phyloP scores from a whole-genome alignment of 2,888 invertebrate species.

The Nymphalis urticae region DNA sequence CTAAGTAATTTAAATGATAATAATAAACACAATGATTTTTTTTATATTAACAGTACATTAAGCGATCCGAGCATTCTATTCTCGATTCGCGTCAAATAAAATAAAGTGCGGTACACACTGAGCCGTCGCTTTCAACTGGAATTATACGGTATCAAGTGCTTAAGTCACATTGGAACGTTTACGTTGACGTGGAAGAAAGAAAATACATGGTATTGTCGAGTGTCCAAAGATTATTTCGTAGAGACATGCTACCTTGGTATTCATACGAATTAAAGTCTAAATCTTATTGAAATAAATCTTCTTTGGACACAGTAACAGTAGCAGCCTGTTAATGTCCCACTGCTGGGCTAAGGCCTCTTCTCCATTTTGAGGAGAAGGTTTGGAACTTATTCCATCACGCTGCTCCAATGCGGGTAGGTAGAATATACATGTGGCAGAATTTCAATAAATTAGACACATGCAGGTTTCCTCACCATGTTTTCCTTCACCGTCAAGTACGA shows the following conservation, averaged over 20 bases:
- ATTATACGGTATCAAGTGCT: slow-evolving; percentile 49
- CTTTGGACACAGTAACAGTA: no score
- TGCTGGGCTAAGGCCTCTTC: no score
- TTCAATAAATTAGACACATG: no score
- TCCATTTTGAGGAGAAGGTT: no score
- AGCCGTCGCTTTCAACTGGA: slow-evolving; percentile 46
- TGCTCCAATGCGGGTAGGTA: no score
- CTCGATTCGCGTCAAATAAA: slow-evolving; percentile 41
- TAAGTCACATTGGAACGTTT: slow-evolving; percentile 44
- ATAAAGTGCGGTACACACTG: slow-evolving; percentile 43
- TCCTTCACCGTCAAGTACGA: no score
- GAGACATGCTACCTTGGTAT: slow-evolving; percentile 10
- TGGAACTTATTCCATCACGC: no score
- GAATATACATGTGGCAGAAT: no score
- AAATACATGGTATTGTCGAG: slow-evolving; percentile 39
- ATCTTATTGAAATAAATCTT: no score
- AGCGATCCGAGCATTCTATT: slow-evolving; percentile 23
- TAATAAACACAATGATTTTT: background rate
- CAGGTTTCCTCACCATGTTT: no score
- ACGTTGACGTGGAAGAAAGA: slow-evolving; percentile 41
- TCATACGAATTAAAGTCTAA: no score
- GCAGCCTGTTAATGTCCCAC: no score
- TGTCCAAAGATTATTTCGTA: slow-evolving; percentile 34
- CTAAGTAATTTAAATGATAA: background rate
- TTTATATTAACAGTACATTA: slow-evolving; percentile 21